phyloP scores from a whole-genome alignment of 2,113 vertebrate species.

The Leptodactylus fuscus region DNA sequence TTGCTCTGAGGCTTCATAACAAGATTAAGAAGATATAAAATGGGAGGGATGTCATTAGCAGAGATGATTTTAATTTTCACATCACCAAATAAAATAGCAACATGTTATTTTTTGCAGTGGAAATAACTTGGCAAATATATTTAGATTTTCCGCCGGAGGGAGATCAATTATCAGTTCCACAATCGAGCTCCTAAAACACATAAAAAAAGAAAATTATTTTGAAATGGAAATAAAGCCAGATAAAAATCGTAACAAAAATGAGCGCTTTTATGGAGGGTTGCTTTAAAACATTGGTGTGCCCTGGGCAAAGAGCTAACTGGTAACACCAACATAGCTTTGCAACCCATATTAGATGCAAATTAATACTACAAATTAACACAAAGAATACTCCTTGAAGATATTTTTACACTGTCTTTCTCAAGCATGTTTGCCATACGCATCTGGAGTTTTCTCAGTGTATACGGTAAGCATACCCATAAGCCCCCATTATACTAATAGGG shows the following conservation, averaged over 20 bases:
- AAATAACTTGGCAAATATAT: slow-evolving; percentile 34
- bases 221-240: slow-evolving; percentile 11
- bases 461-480: no score
- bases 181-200: slow-evolving; percentile 21
- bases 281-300: neutral
- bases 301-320: neutral
- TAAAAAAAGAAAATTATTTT: slow-evolving; percentile 21
- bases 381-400: neutral
- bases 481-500: no score
- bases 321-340: neutral
- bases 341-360: neutral
- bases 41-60: slow-evolving; percentile 12
- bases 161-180: slow-evolving; percentile 39
- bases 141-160: slow-evolving; percentile 23
- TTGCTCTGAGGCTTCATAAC: slow-evolving; percentile 12
- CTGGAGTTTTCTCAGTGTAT: no score
- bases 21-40: slow-evolving; percentile 14
- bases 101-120: neutral
- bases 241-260: slow-evolving; percentile 26
- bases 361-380: neutral
- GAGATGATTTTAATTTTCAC: slow-evolving; percentile 33
- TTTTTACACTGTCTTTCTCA: no score
- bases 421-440: no score
- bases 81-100: slow-evolving; percentile 24
- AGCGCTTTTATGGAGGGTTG: slow-evolving; percentile 8